These are phyloP conservation scores for Tetramorium bicarinatum DNA, from an alignment of 2,888 invertebrate genomes.

Conservation along the genomic window DNA sequence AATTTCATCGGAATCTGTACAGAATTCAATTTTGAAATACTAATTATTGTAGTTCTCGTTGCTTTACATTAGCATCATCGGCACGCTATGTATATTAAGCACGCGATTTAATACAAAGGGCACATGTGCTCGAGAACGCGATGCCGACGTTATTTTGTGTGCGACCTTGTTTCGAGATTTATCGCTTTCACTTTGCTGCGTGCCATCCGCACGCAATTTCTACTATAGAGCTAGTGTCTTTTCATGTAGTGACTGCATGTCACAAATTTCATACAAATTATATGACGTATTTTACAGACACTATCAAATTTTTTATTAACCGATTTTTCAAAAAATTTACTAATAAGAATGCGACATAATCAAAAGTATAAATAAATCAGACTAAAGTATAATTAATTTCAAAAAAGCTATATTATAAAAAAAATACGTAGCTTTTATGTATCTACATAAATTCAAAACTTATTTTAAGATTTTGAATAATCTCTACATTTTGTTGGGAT, in stretches of 20 bases:
- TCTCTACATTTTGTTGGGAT: background rate
- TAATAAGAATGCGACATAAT: background rate
- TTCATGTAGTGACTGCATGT: background rate
- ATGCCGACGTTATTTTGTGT: background rate
- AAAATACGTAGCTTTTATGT: background rate
- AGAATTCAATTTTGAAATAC: background rate
- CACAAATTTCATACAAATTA: slow-evolving; percentile 2
- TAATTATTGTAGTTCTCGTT: background rate
- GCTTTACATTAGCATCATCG: background rate
- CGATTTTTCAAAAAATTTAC: background rate
- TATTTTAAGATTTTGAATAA: background rate
- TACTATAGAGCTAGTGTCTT: slow-evolving; percentile 6
- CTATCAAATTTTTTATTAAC: background rate
- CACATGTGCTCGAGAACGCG: background rate
- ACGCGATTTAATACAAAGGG: slow-evolving; percentile 2
- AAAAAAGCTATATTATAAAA: background rate
- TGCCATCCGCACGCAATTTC: slow-evolving; percentile 8
- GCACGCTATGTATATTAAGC: background rate
- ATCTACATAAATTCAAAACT: background rate
- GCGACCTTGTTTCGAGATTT: slow-evolving; percentile 22
- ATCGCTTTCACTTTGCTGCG: slow-evolving; percentile 34
- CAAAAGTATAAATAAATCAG: background rate
- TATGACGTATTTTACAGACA: background rate
- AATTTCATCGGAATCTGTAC: background rate
- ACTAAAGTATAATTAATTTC: background rate